Evolutionary conservation across 2,797 vertebrate genomes (phyloP), one percentile per base, ranked within the genome.

Genomic region (Pelobates cultripes): DNA sequence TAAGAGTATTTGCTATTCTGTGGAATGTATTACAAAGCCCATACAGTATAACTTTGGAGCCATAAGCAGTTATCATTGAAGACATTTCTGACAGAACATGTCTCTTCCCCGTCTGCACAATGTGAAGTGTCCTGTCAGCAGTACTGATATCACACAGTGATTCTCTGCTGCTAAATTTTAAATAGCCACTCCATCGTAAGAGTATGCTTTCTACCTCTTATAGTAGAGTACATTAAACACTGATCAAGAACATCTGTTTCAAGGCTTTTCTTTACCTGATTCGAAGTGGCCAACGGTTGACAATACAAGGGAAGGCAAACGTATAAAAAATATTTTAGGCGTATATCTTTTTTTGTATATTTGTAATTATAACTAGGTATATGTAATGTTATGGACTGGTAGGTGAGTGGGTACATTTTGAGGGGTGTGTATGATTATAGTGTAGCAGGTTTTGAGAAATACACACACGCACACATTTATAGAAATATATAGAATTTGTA

Each of bases 11-110:
- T 81, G 69, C 55, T 63, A 68, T 2, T 14, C 14, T 53, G 12
- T 81, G 51, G 79, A 15, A 40, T 71, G 67, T 43, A 13, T 51
- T 76, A 41, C 14, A 60, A 63, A 17, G 55, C 47, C 70, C 40
- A 15, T 61, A 75, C 45, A 17, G 80, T 28, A 81, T 63, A 44
- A 71, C 17, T 7, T 43, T 43, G 41, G 68, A 45, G 68, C 42
- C 43, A 70, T 5, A 7, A 44, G 13, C 4, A 45, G 55, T 57
- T 57, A 1, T 12, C 55, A 12, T 57, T 12, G 55, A 12, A 14
- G 68, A 45, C 15, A 15, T 70, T 28, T 44, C 15, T 70, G 42
- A 42, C 68, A 44, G 42, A 44, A 17, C 45, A 7, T 70, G 43
- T 70, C 42, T 70, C 43, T 45, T 43, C 14, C 68, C 14, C 14